phyloP scores from a whole-genome alignment of 2,888 invertebrate genomes.

The Eugnorisma glareosa region DNA sequence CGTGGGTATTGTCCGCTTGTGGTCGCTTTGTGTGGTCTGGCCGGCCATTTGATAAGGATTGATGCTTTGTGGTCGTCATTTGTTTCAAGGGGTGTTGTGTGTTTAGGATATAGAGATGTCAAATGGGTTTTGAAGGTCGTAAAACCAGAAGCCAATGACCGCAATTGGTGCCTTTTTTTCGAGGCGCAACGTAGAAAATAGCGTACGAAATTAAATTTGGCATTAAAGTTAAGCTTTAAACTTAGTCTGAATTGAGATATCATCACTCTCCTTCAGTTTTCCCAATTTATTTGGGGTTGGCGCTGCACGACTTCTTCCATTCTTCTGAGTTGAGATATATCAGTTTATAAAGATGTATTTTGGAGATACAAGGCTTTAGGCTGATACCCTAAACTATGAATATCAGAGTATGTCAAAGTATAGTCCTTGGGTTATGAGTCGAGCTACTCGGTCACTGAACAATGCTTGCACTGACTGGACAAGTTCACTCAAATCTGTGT shows the following conservation, averaged over 20 bases:
- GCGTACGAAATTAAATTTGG: neutral
- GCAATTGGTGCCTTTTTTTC: neutral
- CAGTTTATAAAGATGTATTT: no score
- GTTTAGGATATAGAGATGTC: neutral
- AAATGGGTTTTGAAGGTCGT: neutral
- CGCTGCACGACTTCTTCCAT: no score
- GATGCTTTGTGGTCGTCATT: constrained; percentile 33
- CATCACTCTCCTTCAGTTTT: no score
- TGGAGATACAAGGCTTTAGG: no score
- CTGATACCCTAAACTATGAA: no score
- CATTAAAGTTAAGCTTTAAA: neutral
- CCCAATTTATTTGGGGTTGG: no score
- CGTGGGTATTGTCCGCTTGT: constrained; percentile 37
- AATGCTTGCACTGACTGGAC: no score
- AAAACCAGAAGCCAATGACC: neutral
- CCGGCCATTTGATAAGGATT: constrained; percentile 45
- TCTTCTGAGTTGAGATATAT: no score
- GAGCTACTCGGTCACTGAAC: no score
- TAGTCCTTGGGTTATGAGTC: no score
- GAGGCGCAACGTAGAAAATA: neutral
- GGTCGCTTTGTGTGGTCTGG: constrained; percentile 41
- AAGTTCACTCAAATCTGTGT: no score
- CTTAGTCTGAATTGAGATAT: neutral
- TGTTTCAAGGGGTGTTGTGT: constrained; percentile 15
- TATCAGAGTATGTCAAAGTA: no score